These are phyloP conservation scores for Diarsia mendica DNA, from an alignment of 2,888 invertebrate genomes.

Conservation along the genomic window DNA sequence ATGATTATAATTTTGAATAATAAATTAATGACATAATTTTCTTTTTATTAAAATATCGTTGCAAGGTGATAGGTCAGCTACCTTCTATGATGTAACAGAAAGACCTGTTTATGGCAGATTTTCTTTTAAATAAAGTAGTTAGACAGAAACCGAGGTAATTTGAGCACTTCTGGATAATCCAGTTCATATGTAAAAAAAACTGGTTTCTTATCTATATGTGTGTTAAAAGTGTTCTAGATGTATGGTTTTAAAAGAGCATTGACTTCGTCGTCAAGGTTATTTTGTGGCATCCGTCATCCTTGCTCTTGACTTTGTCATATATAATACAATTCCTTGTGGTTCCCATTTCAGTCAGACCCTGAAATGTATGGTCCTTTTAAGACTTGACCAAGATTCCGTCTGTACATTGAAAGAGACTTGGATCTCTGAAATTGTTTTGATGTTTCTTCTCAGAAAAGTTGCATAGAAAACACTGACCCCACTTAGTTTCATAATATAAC, in stretches of 20 bases:
- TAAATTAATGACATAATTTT: constrained; percentile 16
- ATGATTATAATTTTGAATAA: constrained; percentile 24
- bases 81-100: not conserved
- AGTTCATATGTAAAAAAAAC: constrained; percentile 7
- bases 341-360: too few relatives aligned
- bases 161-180: constrained; percentile 11
- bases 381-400: too few relatives aligned
- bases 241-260: constrained; percentile 3
- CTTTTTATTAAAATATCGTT: constrained; percentile 1
- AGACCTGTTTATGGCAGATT: not conserved
- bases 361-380: too few relatives aligned
- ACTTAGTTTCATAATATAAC: too few relatives aligned
- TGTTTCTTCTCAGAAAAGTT: too few relatives aligned
- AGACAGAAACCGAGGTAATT: constrained; percentile 1
- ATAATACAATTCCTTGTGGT: too few relatives aligned
- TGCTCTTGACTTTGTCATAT: too few relatives aligned
- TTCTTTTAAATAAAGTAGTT: not conserved
- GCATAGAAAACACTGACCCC: too few relatives aligned
- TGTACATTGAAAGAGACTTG: too few relatives aligned
- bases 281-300: not conserved
- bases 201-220: constrained; percentile 25
- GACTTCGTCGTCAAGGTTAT: constrained; percentile 5
- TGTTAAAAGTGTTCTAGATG: not conserved
- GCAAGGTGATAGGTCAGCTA: constrained; percentile 1
- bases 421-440: not conserved